A percentile compares a stretch with the other conserved stretches of the same genome.
Conservation (phyloP, 2,113 vertebrate species). For the human region GRCh38 chr14:76909001-76909500, state of each 20-base stretch:
- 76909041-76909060: neutral
- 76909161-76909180: neutral
- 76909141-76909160: neutral
- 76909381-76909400: neutral
- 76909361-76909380: neutral
- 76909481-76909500: conserved; percentile 58
- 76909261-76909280: neutral
- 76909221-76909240: neutral
- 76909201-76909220: neutral
- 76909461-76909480: conserved; percentile 58
- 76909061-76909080: neutral
- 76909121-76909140: neutral
- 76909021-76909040: neutral
- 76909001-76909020: neutral
- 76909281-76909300: neutral
- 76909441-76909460: conserved; percentile 42
- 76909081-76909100: neutral
- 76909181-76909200: neutral
- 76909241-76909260: neutral
- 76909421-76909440: conserved; percentile 48
- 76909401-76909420: neutral
- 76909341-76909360: neutral
- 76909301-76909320: neutral
- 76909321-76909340: neutral
- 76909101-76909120: neutral